A percentile compares a stretch with the other conserved stretches of the same genome.
phyloP scores from a whole-genome alignment of 2,113 vertebrate genomes.

The Vulpes ferrilata region DNA sequence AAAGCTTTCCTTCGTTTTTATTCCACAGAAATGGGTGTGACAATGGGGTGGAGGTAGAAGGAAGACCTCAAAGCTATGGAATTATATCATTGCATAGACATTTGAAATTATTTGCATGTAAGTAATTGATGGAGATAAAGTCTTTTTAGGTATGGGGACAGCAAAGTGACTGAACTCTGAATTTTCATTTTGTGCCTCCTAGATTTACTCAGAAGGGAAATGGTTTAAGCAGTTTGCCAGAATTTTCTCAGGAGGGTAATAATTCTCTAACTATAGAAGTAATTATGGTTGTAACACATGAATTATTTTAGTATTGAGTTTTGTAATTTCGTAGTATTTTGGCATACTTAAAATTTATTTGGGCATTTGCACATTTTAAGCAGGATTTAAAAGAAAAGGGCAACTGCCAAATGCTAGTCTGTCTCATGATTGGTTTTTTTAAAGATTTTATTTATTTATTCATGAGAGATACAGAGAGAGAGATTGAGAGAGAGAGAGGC shows the following conservation, averaged over 20 bases:
- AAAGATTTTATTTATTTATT: too few relatives aligned
- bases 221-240: neutral
- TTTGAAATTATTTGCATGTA: slow-evolving; percentile 1
- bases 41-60: neutral
- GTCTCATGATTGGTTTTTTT: neutral
- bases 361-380: slow-evolving; percentile 42
- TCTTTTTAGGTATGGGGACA: neutral
- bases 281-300: slow-evolving; percentile 61
- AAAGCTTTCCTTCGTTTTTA: neutral
- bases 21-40: slow-evolving; percentile 50
- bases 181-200: slow-evolving; percentile 44
- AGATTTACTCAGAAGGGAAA: slow-evolving; percentile 54
- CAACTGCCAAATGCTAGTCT: neutral
- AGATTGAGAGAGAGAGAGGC: too few relatives aligned
- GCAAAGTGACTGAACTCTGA: neutral
- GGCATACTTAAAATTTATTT: slow-evolving; percentile 44
- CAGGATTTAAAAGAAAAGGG: slow-evolving; percentile 56
- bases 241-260: slow-evolving; percentile 52
- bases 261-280: slow-evolving; percentile 56
- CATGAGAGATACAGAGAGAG: too few relatives aligned
- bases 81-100: neutral
- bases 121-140: neutral
- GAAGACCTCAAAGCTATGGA: neutral
- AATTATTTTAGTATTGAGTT: slow-evolving; percentile 69
- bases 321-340: slow-evolving; percentile 52